Evolutionary conservation across 2,113 vertebrate species (phyloP), one percentile per base, ranked within the genome.

Genomic region (Paradoxurus hermaphroditus): DNA sequence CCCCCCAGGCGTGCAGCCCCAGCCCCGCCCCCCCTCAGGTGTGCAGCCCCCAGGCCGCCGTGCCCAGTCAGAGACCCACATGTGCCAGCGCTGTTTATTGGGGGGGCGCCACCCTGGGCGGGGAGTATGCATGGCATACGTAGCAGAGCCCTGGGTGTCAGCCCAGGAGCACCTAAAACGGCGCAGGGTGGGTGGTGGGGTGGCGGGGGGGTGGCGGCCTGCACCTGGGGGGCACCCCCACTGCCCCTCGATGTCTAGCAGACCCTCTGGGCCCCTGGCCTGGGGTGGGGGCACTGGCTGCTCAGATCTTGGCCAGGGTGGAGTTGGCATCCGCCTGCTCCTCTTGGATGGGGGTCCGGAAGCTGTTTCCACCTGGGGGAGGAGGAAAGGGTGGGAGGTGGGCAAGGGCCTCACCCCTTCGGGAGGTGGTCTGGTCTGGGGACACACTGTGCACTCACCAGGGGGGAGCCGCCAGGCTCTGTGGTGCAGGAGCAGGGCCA

Each of bases 311-410:
- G 95, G 94, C 97, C 81, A 99, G 96, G 68, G 97, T 97, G 44
- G 96, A 98, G 10, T 98, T 94, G 15, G 70, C 96, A 0, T 98
- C 98, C 0, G 91, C 18, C 0, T 99, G 98, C n/a, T 99, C 98
- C 81, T 99, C 99, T 75, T 99, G 99, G 92, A 99, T 75, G 31
- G 99, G 99, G 12, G 97, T 12, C 34, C 98, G 96, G 29, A 95
- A 98, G 95, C 94, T 97, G 4, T 34, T 14, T 49, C 5, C 85
- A 23, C 85, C 99, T 99, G 97, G 3, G 93, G 93, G 90, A 44
- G 94, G 53, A 29, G 23, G 23, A 27, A 2, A 12, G 31, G 27
- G 59, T 46, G 21, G n/a, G 27, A 8, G 23, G 25, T 56, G 62
- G 49, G 46, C 7, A 6, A 36, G 25, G 23, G 31, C 8, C n/a